Evolutionary conservation across 1,140 invertebrate species (phyloP).

Genomic region (Drosophila nigromelanica): DNA sequence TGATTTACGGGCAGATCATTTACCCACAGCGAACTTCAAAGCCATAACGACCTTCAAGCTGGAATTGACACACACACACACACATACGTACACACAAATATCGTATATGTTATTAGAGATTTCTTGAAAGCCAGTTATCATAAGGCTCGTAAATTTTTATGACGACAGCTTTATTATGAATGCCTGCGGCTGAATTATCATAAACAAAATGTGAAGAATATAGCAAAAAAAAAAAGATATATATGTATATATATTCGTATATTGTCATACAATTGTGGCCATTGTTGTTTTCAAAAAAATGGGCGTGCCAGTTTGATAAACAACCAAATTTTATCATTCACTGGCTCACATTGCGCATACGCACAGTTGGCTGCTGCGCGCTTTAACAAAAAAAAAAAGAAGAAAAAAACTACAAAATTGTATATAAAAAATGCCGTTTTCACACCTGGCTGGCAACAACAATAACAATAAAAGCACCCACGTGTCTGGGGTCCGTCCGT

Average conservation of each 20-base stretch:
- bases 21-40: neutral
- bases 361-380: conserved; percentile 39
- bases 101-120: neutral
- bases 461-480: conserved; percentile 44
- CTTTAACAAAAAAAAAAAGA: conserved; percentile 17
- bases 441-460: conserved; percentile 63
- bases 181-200: conserved; percentile 54
- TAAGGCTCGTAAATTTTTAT: conserved; percentile 49
- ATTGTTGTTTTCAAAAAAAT: conserved; percentile 12
- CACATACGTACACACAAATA: neutral
- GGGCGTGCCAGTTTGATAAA: conserved; percentile 24
- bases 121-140: conserved; percentile 48
- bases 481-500: conserved; percentile 27
- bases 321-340: conserved; percentile 10
- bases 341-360: conserved; percentile 52
- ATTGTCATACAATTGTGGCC: conserved; percentile 4
- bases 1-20: conserved; percentile 12
- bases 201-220: conserved; percentile 42
- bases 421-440: conserved; percentile 52
- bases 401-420: conserved; percentile 8
- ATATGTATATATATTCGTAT: too few relatives aligned
- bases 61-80: neutral
- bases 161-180: conserved; percentile 39
- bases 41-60: conserved; percentile 12
- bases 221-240: conserved; percentile 2